Percentiles rank a stretch among this genome's conserved stretches.
Conservation (phyloP, 2,797 vertebrate genomes). For the Cercopithecus neglectus region DNA sequence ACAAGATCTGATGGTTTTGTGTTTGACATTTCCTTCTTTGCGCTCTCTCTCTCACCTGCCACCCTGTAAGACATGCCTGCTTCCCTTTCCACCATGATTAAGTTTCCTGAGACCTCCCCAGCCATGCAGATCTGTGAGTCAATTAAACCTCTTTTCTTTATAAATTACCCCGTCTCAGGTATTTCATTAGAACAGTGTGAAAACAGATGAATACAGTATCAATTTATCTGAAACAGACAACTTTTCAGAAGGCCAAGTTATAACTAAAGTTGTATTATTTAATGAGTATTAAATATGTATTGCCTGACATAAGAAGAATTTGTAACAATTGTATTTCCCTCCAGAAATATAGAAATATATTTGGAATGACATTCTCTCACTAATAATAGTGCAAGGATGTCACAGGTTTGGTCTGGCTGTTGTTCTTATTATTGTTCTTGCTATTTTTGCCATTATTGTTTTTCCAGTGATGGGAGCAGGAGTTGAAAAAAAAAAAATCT, state of each 20-base stretch:
- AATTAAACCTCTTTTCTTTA: background rate
- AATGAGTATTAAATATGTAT: constrained; percentile 68
- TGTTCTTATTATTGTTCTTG: background rate
- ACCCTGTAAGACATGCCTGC: background rate
- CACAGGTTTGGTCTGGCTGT: constrained; percentile 55
- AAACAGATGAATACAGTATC: background rate
- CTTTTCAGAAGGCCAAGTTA: constrained; percentile 60
- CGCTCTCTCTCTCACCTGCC: background rate
- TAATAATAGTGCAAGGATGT: constrained; percentile 59
- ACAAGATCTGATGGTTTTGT: background rate
- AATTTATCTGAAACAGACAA: constrained; percentile 67
- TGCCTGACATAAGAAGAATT: constrained; percentile 27
- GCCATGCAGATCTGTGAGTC: background rate
- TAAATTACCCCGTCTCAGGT: background rate
- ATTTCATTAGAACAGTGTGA: background rate
- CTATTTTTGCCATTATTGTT: background rate
- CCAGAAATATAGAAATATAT: constrained; percentile 70
- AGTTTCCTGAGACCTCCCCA: background rate
- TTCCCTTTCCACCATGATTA: background rate
- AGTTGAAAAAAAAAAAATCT: constrained; percentile 71
- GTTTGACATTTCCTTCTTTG: background rate
- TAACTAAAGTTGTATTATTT: constrained; percentile 68
- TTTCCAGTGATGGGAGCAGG: background rate
- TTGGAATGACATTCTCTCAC: constrained; percentile 72
- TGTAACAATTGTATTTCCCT: constrained; percentile 68